Evolutionary conservation across 2,113 vertebrate genomes (phyloP), one percentile per base, ranked within the genome.

Genomic region (Damaliscus lunatus): DNA sequence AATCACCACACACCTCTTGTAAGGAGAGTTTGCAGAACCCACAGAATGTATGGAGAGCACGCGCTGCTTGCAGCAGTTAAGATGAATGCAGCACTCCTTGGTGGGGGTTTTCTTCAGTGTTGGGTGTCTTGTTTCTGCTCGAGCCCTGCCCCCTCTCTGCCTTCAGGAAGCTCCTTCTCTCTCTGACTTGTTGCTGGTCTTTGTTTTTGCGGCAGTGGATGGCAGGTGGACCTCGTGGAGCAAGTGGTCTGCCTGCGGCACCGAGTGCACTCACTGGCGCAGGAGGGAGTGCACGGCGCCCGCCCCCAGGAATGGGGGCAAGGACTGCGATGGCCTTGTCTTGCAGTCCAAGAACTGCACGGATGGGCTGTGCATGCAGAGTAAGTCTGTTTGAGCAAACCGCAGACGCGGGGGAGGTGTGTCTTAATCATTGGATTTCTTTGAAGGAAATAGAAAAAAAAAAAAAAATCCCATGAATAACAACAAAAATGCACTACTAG

Each of bases 311-410:
- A 99, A 99, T 0, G 99, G 99, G 33, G 99, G 99, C 3, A 99
- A 99, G 96, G 99, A 99, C 99, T 99, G 99, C 0, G 99, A 99
- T 0, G 99, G 99, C 7, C 98, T 99, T 21, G 99, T 99, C 40
- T 98, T 99, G 80, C 99, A 99, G 98, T 99, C 99, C 95, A 99
- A 99, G 98, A 99, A 99, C 99, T 99, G 99, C 96, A 99, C 99
- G 0, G 99, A 99, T 0, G 99, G 99, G 52, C 99, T 99, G 91
- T 99, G 99, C 98, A 99, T 99, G 99, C 99, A 99, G 98, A 99
- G 99, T 99, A 98, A 99, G 99, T 99, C 64, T 84, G 67, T 85
- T 27, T 57, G 78, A 62, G 87, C 59, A 14, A 83, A 60, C 1
- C 3, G 0, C 3, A 62, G 59, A 16, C n/a, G 5, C 11, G 1